These are phyloP conservation scores for Kryptolebias marmoratus DNA, from an alignment of 2,113 vertebrate genomes.

Conservation along the genomic window DNA sequence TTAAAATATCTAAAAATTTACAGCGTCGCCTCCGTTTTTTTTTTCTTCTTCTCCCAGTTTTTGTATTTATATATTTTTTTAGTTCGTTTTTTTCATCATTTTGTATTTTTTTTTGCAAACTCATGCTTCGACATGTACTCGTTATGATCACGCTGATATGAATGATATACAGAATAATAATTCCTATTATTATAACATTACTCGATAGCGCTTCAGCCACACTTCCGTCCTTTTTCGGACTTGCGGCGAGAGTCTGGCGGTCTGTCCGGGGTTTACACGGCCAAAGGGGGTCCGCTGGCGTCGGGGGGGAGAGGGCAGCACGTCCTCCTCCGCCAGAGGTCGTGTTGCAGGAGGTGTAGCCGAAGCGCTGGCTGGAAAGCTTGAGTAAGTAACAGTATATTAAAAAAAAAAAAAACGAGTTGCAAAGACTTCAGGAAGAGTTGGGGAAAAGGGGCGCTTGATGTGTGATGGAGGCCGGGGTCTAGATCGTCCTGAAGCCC, in stretches of 20 bases:
- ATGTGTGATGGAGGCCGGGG: conserved; percentile 84
- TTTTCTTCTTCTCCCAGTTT: no score
- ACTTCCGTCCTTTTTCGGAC: conserved; percentile 41
- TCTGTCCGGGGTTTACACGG: conserved; percentile 26
- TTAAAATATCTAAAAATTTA: conserved; percentile 78
- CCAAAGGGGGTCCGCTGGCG: conserved; percentile 14
- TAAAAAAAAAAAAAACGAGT: conserved; percentile 47
- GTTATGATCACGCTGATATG: conserved; percentile 79
- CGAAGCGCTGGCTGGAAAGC: conserved; percentile 65
- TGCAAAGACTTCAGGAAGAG: conserved; percentile 26
- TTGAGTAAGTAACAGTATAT: conserved; percentile 77
- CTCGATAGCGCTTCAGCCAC: conserved; percentile 60
- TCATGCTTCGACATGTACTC: conserved; percentile 79
- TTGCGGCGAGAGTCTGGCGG: conserved; percentile 40
- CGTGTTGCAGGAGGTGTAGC: conserved; percentile 59
- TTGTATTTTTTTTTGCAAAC: conserved; percentile 66
- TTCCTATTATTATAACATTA: conserved; percentile 75
- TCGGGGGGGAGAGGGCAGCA: background rate
- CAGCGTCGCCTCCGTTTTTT: no score
- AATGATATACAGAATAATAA: conserved; percentile 78
- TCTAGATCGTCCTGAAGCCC: conserved; percentile 78
- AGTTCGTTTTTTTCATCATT: conserved; percentile 72
- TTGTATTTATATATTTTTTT: conserved; percentile 47
- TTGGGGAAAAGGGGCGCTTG: conserved; percentile 27
- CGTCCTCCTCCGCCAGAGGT: background rate